Evolutionary conservation across 2,797 vertebrate genomes (phyloP).

Genomic region (Molossus molossus): DNA sequence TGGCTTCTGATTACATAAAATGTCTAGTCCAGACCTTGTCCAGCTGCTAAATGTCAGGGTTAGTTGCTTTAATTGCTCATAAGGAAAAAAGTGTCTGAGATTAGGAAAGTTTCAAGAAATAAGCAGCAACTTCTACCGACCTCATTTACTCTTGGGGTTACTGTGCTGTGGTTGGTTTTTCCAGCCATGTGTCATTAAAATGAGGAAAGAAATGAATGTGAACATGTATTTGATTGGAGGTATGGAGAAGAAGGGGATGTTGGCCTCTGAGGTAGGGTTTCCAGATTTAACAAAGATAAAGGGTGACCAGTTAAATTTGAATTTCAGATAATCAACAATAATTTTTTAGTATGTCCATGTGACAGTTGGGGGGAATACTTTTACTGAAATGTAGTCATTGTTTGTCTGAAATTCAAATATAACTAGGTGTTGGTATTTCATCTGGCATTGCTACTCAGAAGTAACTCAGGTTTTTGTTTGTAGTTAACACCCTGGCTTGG

Average conservation of each 20-base stretch:
- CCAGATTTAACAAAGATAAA: conserved; percentile 2
- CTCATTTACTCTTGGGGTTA: conserved; percentile 29
- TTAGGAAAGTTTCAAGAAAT: conserved; percentile 15
- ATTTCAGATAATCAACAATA: conserved; percentile 53
- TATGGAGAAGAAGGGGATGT: not conserved
- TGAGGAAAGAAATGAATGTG: conserved; percentile 15
- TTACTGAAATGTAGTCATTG: not conserved
- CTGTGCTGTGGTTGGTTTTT: not conserved
- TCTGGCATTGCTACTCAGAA: not conserved
- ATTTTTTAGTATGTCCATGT: not conserved
- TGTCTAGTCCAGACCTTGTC: not conserved
- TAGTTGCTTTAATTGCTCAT: not conserved
- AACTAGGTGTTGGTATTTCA: not conserved
- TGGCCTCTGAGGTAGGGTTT: not conserved
- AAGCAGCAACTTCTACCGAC: not conserved
- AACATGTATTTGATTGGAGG: not conserved
- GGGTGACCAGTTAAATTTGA: not conserved
- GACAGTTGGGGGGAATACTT: conserved; percentile 7
- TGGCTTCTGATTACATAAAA: not conserved
- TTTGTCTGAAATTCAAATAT: conserved; percentile 62
- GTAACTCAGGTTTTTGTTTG: conserved; percentile 19
- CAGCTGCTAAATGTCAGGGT: not conserved
- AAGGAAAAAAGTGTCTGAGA: not conserved
- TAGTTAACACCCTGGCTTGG: not conserved
- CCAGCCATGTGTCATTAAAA: conserved; percentile 63